Evolutionary conservation across 2,888 invertebrate species (phyloP), one percentile per base, ranked within the genome.

Genomic region (Thalpophila matura): DNA sequence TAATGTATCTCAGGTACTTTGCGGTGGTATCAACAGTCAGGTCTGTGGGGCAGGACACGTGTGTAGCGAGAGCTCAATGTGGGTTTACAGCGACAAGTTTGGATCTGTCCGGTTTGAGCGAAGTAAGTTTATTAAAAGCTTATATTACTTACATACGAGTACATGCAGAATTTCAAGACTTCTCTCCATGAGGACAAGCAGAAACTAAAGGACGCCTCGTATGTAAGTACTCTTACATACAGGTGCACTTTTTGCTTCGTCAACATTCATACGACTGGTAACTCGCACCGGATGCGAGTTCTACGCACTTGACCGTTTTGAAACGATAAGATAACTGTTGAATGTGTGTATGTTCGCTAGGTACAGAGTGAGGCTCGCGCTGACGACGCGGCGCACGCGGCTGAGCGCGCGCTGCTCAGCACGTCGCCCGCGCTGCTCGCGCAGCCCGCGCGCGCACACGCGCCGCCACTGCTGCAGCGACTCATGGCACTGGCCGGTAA

Each of bases 401-500:
- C 2, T 14, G 71, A 72, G 14, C 37, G 18, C 12, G 65, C 71
- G 1, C 16, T 72, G 18, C 31, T 14, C 26, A 43, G 20, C 4
- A n/a, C 14, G 0, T 37, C 38, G 9, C 7, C 60, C 5, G 42
- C 47, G 3, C 7, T 55, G 2, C 2, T 35, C 1, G 72, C 65
- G 22, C 29, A 20, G 5, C 31, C 14, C 14, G 26, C 38, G 7
- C 7, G 5, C 0, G 4, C 5, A 4, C 0, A 3, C 14, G 24
- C 26, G 12, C 6, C 50, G 0, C 26, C 29, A 4, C 14, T 72
- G 2, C 24, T 71, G 0, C 24, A 72, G 9, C 45, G 61, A 20
- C 33, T 72, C 7, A 38, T 38, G 7, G 24, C 24, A 29, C 20
- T 72, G 6, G 24, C 58, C 0, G 60, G 71, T 72, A 45, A 35